These are phyloP conservation scores for Pyrgilauda ruficollis DNA, from an alignment of 2,113 vertebrate species.

Conservation along the genomic window DNA sequence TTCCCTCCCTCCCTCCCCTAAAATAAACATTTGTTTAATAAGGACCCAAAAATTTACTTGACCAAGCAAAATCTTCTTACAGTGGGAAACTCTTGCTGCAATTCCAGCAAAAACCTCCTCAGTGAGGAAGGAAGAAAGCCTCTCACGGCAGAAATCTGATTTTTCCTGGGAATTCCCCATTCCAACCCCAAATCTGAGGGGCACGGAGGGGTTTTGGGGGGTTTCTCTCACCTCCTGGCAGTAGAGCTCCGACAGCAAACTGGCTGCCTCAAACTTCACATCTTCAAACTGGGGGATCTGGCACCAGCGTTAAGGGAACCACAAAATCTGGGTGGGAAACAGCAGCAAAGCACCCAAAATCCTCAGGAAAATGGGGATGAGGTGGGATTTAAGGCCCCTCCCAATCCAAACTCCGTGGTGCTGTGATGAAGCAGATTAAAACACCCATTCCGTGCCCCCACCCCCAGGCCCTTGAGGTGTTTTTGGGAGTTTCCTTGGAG, in stretches of 20 bases:
- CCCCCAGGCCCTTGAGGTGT: neutral
- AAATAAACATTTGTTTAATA: accelerated
- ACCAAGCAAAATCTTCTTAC: neutral
- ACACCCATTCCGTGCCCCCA: accelerated
- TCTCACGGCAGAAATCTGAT: accelerated
- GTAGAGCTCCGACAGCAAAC: constrained; percentile 94
- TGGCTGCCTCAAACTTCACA: constrained; percentile 98
- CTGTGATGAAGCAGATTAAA: accelerated
- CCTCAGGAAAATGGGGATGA: accelerated
- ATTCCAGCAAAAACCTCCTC: neutral
- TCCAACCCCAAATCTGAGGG: accelerated
- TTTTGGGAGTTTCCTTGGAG: neutral
- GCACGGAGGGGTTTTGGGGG: accelerated
- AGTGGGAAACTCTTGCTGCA: accelerated
- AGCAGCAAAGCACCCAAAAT: neutral
- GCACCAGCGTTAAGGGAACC: constrained; percentile 63
- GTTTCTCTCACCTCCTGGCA: constrained; percentile 88
- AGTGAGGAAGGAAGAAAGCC: accelerated
- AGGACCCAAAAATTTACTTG: neutral
- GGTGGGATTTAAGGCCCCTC: too few relatives aligned
- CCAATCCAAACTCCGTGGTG: accelerated
- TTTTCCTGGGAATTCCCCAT: accelerated
- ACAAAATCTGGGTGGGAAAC: accelerated
- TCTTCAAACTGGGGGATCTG: constrained; percentile 96
- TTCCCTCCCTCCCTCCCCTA: neutral